phyloP scores from a whole-genome alignment of 2,797 vertebrate genomes.

The Poecile montanus region DNA sequence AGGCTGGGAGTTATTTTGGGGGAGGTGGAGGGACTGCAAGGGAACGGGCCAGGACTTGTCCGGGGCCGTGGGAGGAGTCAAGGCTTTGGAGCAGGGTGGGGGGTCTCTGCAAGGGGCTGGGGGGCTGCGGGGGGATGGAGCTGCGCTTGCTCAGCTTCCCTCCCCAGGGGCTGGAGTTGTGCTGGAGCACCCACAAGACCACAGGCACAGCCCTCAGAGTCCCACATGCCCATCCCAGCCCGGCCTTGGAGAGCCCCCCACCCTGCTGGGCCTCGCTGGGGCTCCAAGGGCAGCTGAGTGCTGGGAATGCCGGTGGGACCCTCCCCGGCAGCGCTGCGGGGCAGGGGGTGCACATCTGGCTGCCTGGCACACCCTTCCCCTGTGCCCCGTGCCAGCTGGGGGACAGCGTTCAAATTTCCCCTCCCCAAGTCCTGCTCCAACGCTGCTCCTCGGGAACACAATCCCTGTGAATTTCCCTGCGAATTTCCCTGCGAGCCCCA shows the following conservation, averaged over 20 bases:
- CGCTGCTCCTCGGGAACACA: not conserved
- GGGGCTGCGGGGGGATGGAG: not conserved
- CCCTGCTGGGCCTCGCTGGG: accelerated
- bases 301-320: not conserved
- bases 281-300: not conserved
- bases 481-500: not conserved
- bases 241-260: not conserved
- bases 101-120: not conserved
- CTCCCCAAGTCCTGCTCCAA: not conserved
- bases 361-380: not conserved
- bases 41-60: not conserved
- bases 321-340: accelerated
- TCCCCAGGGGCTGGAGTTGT: not conserved
- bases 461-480: not conserved
- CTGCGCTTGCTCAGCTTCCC: not conserved
- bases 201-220: accelerated
- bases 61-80: not conserved
- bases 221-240: accelerated
- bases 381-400: accelerated
- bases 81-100: not conserved
- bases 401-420: not conserved
- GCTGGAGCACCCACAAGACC: not conserved
- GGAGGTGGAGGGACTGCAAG: not conserved
- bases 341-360: accelerated
- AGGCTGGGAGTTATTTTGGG: not conserved